Base-by-base conservation (phyloP, 2,888 invertebrate species). In the Dendrolimus houi region DNA sequence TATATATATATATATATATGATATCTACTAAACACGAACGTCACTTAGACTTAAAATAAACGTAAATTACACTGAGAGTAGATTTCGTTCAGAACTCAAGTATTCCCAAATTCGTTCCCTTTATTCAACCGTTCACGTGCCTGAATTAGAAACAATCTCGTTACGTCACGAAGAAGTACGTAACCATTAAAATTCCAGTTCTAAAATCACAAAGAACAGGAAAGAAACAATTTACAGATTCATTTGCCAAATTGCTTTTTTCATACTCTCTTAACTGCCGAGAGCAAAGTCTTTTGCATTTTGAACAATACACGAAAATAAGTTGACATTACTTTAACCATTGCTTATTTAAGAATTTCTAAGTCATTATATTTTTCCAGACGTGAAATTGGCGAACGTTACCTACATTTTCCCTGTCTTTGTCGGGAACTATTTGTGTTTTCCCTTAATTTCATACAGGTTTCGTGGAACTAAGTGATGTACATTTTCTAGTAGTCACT, bases 201-300 rank as follows among this genome's bases (percentile, higher is more conserved):
- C 58, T 63, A 62, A 64, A 62, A 65, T 65, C 61, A 60, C 63
- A 59, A 64, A 65, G 60, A 64, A 65, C 29, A 3, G 59, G 62
- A 64, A 62, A 57, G 59, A 59, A 63, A 63, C 67, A 70, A 67
- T 69, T 69, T 65, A 60, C 59, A 60, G 62, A 68, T 66, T 68
- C 62, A 65, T 71, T 67, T 67, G 62, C 57, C 57, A 66, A 74
- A 74, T 71, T 70, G 64, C 63, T 64, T 61, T 61, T 55, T 55
- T 60, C 59, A 47, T 47, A 47, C 9, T 47, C 47, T 47, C 47
- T 47, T 47, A 47, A 47, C 47, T 47, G 47, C 47, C 12, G 10
- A 47, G 9, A 47, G 47, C 47, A 12, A 42, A 42, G 12, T 47
- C 47, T 8, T 47, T 47, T 9, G 47, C 47, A 12, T 47, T 47